Evolutionary conservation across 2,888 invertebrate genomes (phyloP).

Genomic region (Tiliacea aurago): DNA sequence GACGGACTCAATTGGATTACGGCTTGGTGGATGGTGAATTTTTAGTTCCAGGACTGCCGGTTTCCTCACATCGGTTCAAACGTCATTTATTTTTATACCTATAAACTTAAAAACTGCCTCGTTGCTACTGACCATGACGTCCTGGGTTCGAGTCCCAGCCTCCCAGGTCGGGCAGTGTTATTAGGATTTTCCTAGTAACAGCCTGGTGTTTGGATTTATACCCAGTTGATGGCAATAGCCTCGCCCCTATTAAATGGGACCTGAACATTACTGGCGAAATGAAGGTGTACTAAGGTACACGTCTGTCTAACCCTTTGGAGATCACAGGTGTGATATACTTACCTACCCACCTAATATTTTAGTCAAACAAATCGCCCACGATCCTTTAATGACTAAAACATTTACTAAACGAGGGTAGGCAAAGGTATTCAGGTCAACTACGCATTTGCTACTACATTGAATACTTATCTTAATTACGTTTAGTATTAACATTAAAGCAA

Average conservation of each 20-base stretch:
- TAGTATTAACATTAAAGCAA: constrained; percentile 56
- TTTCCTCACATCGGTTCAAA: too few relatives aligned
- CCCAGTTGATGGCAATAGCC: background rate
- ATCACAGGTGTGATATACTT: background rate
- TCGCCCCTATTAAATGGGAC: background rate
- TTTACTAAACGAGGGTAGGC: constrained; percentile 40
- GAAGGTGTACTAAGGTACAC: background rate
- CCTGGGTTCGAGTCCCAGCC: background rate
- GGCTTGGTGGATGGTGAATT: too few relatives aligned
- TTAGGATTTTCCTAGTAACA: background rate
- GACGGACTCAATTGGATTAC: too few relatives aligned
- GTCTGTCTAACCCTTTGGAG: background rate
- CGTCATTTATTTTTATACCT: too few relatives aligned
- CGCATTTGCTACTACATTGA: constrained; percentile 12
- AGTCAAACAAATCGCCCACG: background rate
- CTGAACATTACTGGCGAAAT: background rate
- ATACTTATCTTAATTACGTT: constrained; percentile 59
- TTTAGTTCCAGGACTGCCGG: too few relatives aligned
- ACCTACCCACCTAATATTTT: background rate
- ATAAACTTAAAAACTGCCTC: too few relatives aligned
- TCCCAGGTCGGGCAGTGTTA: background rate
- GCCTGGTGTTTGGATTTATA: background rate
- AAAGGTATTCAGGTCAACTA: constrained; percentile 58
- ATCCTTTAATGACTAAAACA: constrained; percentile 34
- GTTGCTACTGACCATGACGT: background rate